These are phyloP conservation scores for Loripinus fragilis DNA, from an alignment of 2,888 invertebrate species.

Conservation along the genomic window DNA sequence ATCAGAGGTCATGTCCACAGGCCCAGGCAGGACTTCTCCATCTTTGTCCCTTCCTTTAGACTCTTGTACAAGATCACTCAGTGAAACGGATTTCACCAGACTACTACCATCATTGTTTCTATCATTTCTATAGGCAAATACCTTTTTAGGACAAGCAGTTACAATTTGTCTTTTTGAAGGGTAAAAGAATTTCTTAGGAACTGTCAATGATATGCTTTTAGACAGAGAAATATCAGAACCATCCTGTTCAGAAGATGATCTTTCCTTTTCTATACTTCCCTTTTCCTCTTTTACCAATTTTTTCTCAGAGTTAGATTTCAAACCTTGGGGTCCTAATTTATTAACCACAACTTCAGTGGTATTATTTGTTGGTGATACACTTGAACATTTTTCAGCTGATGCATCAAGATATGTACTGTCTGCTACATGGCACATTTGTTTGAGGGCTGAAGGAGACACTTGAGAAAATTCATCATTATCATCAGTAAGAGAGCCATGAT, in stretches of 20 bases:
- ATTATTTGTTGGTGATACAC: not conserved
- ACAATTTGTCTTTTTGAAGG: conserved; percentile 65
- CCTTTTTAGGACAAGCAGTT: conserved; percentile 54
- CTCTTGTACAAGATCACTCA: conserved; percentile 14
- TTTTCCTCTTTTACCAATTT: too few species aligned
- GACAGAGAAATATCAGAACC: not conserved
- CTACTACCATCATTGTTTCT: conserved; percentile 13
- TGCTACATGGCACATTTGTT: conserved; percentile 64
- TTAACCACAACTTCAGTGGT: not conserved
- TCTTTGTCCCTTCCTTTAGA: not conserved
- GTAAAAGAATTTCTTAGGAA: conserved; percentile 61
- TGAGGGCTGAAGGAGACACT: conserved; percentile 61
- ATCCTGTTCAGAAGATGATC: not conserved
- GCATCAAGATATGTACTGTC: conserved; percentile 1
- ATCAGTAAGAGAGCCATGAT: too few species aligned
- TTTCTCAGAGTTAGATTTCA: too few species aligned
- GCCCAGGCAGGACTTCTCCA: not conserved
- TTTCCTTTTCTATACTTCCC: too few species aligned
- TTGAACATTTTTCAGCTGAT: not conserved
- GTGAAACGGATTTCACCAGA: conserved; percentile 37
- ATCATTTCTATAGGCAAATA: conserved; percentile 56
- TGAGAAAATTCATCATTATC: conserved; percentile 61
- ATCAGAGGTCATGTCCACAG: not conserved
- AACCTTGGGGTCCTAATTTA: too few species aligned
- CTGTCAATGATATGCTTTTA: not conserved